Evolutionary conservation across 2,888 invertebrate genomes (phyloP), one percentile per base, ranked within the genome.

Genomic region (Dexiosoma caninum): DNA sequence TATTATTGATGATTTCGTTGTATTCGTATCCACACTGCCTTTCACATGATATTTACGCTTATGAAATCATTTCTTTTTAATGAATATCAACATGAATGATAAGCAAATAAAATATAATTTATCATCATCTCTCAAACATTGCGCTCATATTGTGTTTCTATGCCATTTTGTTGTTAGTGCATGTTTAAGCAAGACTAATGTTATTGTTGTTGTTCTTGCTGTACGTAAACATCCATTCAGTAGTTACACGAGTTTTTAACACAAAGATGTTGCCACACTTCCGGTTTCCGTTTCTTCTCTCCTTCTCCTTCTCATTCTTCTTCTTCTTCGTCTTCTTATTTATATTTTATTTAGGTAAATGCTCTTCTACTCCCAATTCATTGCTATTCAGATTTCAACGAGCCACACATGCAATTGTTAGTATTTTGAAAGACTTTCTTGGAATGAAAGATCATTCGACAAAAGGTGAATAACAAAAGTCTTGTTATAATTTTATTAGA

Each of bases 211-310:
- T 80, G 70, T 70, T 75, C 9, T 51, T 79, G n/a, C 14, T 75
- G 42, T 59, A 60, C 57, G 67, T 76, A 53, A 69, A 80, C 67
- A 77, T 81, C 32, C 55, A 30, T 57, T n/a, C n/a, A n/a, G n/a
- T 40, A 59, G 46, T 62, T 62, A 62, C 53, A 76, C 60, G 21
- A 44, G 59, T 69, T 57, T 69, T 62, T 64, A 55, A 64, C 21
- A 23, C 55, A 57, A 55, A 71, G 72, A 78, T 62, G 69, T 81
- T 77, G 69, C 72, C 77, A 74, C 69, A 74, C 64, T 81, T 81
- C 81, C 81, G 71, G 81, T 81, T 77, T 76, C 81, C 81, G 81
- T 64, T 81, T 71, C 4, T 60, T 32, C 23, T 66, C 53, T 53
- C 3, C 57, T 64, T 16, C 9, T 16, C 30, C 19, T 66, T 79